Conservation (phyloP, 1,140 invertebrate genomes). For the Phortica variegata region DNA sequence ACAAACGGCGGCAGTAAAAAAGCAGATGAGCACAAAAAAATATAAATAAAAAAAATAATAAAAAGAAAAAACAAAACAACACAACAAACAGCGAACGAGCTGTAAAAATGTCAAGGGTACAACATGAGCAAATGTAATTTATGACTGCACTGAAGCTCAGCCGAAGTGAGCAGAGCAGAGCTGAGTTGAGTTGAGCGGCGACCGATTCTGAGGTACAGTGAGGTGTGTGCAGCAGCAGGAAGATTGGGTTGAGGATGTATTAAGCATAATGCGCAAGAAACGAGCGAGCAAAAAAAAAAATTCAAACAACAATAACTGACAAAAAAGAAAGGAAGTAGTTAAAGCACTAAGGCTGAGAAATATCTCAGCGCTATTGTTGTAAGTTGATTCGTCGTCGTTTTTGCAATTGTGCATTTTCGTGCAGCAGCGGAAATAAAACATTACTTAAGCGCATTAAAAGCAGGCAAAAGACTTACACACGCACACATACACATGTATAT, state of each 20-base stretch:
- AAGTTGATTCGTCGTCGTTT: no score
- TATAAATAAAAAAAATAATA: constrained; percentile 12
- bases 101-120: constrained; percentile 49
- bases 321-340: no score
- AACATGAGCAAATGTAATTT: constrained; percentile 45
- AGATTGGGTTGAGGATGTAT: constrained; percentile 23
- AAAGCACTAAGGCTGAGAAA: no score
- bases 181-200: no score
- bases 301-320: no score
- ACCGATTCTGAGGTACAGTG: not conserved
- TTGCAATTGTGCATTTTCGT: no score
- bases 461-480: constrained; percentile 15
- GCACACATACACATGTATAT: constrained; percentile 1
- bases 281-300: no score
- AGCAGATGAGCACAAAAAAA: constrained; percentile 7
- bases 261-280: constrained; percentile 18
- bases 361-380: no score
- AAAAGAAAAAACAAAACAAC: constrained; percentile 8
- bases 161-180: constrained; percentile 12
- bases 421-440: constrained; percentile 17
- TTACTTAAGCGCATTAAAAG: constrained; percentile 35
- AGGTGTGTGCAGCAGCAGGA: constrained; percentile 32
- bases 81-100: constrained; percentile 15
- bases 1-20: no score
- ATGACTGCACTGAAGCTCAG: constrained; percentile 33